Evolutionary conservation across 2,797 vertebrate genomes (phyloP), one percentile per base, ranked within the genome.

Genomic region (Acanthurus leucopareius): DNA sequence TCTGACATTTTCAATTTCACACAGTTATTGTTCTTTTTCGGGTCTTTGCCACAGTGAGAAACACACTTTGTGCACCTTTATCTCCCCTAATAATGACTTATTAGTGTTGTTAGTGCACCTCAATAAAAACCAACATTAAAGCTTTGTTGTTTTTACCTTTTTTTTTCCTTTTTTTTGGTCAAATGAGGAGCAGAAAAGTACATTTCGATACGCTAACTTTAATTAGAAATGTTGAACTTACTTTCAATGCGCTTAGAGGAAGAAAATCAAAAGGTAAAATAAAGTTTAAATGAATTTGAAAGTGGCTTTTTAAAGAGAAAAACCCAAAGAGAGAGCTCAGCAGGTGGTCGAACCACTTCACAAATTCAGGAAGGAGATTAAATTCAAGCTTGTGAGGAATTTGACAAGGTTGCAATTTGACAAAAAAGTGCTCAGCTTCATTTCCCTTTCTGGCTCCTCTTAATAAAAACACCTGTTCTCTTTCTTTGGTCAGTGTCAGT

Each of bases 1-100:
- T 73, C 44, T 83, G 85, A 85, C 89, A 86, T 89, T 92, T 90
- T 86, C 67, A 78, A 54, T 86, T 89, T 77, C 45, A 32, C 66
- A 25, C 53, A 0, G 20, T n/a, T 75, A 47, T 82, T 85, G 80
- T 58, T 75, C 51, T 67, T 40, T 53, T 64, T 57, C 5, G 0
- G 75, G 47, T 75, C 69, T 81, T 61, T 76, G 63, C 65, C 62
- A 44, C 75, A n/a, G 73, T 17, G 2, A 22, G 25, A 83, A 82
- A 83, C 51, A 19, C 54, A 67, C 73, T 83, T 74, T 28, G 8
- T 19, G 16, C 54, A 42, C 49, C 62, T 73, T 82, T 69, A 80
- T 86, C 71, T 76, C 7, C 52, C 3, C 17, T 75, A 69, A 72
- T 80, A 78, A 77, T 48, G 66, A 82, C 76, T 69, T 79, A 72